Base-by-base conservation (phyloP, 1,140 invertebrate genomes). In the Leptinotarsa defecta region DNA sequence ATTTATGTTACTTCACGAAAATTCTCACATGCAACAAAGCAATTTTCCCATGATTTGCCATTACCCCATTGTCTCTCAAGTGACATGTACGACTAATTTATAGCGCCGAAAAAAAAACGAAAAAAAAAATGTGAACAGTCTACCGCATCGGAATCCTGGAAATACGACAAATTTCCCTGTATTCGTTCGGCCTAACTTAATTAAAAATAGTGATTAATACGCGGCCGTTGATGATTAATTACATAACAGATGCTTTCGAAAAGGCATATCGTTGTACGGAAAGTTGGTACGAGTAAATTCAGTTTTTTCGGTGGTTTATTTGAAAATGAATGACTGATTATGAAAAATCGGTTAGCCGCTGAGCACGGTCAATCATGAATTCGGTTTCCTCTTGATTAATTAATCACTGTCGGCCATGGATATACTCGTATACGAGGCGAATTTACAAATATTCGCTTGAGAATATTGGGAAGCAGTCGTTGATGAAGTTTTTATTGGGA, bases 191-290 rank as follows among this genome's bases (percentile, higher is more conserved):
- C 34, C 24, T 68, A 68, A 68, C 67, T 68, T 68, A 68, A 68
- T 68, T 68, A 68, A 68, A 68, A 68, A 68, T 68, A 68, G 67
- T 68, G 67, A 68, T 68, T 68, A 68, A 68, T 68, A 68, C 67
- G 43, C 43, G 67, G n/a, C 43, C 43, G 67, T 27, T 19, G 67
- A 48, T 68, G 67, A 68, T 68, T 68, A 68, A 68, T 68, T 68
- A 68, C 24, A 43, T n/a, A 68, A 68, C 67, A 68, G 67, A 68
- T 68, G 67, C 67, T 68, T 68, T 48, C 24, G 43, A 68, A 68
- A 68, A 68, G n/a, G 15, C 67, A n/a, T 68, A 34, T 68, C 67
- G 67, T 68, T 68, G 67, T 43, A 68, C 67, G 43, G 43, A 68
- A 19, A 49, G 67, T 68, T 17, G 15, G 24, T 43, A 24, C 19